Base-by-base conservation (phyloP, 2,888 invertebrate species). In the Baccha elongata region DNA sequence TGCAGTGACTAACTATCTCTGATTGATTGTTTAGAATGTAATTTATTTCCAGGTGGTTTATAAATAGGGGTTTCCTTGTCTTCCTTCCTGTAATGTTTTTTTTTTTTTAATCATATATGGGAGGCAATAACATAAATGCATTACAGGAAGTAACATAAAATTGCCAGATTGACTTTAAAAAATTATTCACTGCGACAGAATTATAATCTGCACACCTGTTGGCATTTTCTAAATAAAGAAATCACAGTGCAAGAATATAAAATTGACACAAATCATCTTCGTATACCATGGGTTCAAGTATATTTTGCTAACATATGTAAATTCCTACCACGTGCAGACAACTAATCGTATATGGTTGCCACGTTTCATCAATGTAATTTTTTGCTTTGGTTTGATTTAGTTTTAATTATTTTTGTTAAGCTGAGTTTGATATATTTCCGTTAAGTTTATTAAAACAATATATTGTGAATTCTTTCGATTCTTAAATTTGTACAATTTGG, bases 201-300 rank as follows among this genome's bases (percentile, higher is more conserved):
- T 32, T 8, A n/a, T n/a, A n/a, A 4, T 52, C 29, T 65, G 32
- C 42, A 60, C 76, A 76, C 81, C 76, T 83, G 81, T 76, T 76
- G 72, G 50, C 37, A 48, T 48, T 55, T 26, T 32, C n/a, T 46
- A 17, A 35, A 32, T 19, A 21, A 55, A 44, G 50, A 48, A 53
- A n/a, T 11, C 48, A 0, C 50, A 48, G 35, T 64, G 81, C 75
- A 58, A 80, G 75, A 74, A 69, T 72, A 55, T 19, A 62, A 55
- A 72, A 48, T 52, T 40, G 42, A 65, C 58, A 55, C 37, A 58
- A 40, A 71, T 65, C 64, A 65, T 55, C 65, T 67, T 37, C 48
- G 37, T 35, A 10, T 69, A 8, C 17, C 37, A 40, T 11, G 29
- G 11, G 58, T 44, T 17, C 52, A 76, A 17, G 62, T 69, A 42